These are phyloP conservation scores for Alouatta palliata DNA, from an alignment of 2,113 vertebrate species.

Conservation along the genomic window DNA sequence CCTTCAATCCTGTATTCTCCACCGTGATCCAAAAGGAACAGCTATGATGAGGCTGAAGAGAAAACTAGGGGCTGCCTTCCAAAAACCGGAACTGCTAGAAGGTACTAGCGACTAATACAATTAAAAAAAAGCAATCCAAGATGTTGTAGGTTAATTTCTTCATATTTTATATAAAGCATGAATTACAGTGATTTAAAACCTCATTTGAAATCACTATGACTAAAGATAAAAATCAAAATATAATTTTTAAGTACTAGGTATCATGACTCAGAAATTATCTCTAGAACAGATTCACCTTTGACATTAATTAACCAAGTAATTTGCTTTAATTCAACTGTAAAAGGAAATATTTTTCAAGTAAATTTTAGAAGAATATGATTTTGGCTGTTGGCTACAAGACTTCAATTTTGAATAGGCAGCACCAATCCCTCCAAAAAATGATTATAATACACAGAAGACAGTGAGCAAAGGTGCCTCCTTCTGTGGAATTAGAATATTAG, in stretches of 20 bases:
- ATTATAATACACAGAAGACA: background rate
- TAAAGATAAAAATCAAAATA: conserved; percentile 41
- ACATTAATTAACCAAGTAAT: conserved; percentile 21
- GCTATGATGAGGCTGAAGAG: background rate
- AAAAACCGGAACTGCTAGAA: background rate
- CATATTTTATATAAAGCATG: conserved; percentile 2
- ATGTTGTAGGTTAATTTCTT: background rate
- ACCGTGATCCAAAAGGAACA: background rate
- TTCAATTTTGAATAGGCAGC: background rate
- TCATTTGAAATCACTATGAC: conserved; percentile 23
- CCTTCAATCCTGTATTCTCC: background rate
- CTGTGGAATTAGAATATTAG: background rate
- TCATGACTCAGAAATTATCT: conserved; percentile 22
- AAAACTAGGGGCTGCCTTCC: background rate
- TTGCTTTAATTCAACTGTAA: conserved; percentile 36
- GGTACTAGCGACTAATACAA: background rate
- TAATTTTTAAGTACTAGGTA: background rate
- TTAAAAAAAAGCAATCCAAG: background rate
- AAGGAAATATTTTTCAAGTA: conserved; percentile 34
- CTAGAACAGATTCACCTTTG: conserved; percentile 39
- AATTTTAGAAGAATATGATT: background rate
- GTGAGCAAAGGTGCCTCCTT: background rate
- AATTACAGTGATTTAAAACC: conserved; percentile 14
- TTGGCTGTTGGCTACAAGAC: background rate
- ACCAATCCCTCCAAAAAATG: background rate